These are phyloP conservation scores for Indicator maculatus DNA, from an alignment of 2,113 vertebrate genomes.

Conservation along the genomic window DNA sequence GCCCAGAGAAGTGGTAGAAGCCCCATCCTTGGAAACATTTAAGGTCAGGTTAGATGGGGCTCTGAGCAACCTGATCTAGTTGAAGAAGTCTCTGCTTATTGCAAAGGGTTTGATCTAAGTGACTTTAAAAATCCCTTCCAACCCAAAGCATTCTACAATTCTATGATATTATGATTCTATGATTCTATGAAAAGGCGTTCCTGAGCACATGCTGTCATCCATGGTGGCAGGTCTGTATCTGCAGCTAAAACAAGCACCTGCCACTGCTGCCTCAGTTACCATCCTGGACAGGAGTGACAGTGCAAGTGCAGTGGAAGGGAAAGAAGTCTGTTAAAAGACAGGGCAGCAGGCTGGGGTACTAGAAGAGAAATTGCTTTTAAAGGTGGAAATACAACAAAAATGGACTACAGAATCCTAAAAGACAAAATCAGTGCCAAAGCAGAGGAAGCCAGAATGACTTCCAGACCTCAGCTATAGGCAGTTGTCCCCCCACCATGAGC, in stretches of 20 bases:
- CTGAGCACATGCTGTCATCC: not conserved
- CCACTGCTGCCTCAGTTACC: not conserved
- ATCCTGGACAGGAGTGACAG: not conserved
- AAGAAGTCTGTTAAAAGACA: conserved; percentile 12
- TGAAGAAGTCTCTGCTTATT: too few relatives aligned
- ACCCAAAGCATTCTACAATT: too few relatives aligned
- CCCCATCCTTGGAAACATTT: too few relatives aligned
- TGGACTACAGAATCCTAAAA: conserved; percentile 35
- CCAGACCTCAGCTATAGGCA: conserved; percentile 44
- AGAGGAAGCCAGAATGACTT: conserved; percentile 55
- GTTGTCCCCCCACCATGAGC: conserved; percentile 58
- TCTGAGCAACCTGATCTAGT: too few relatives aligned
- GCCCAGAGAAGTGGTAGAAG: too few relatives aligned
- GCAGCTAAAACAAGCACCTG: not conserved
- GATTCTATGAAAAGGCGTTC: not conserved
- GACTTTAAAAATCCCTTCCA: too few relatives aligned
- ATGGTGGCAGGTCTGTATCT: not conserved
- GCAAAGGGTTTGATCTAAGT: too few relatives aligned
- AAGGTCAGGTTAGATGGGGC: too few relatives aligned
- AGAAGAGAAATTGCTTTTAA: conserved; percentile 30
- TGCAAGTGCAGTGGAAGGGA: not conserved
- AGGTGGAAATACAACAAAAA: conserved; percentile 48
- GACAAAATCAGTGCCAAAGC: conserved; percentile 47
- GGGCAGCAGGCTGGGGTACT: not conserved
- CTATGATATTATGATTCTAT: too few relatives aligned